These are phyloP conservation scores for Mastigias papua DNA, from an alignment of 30 jellyfish, hydroid and myxozoan species.

Conservation along the genomic window DNA sequence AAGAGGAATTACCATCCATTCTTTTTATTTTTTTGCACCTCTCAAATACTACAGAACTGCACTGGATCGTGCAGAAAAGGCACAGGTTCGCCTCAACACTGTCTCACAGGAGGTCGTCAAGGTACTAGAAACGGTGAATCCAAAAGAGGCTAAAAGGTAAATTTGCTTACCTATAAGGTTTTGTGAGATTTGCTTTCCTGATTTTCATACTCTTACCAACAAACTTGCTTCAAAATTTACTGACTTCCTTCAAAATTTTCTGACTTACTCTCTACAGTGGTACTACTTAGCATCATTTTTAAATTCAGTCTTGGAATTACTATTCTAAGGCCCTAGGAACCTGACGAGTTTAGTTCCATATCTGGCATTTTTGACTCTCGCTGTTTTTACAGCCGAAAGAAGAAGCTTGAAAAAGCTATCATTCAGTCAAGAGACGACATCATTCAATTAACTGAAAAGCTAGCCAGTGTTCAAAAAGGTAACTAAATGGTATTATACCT, in stretches of 20 bases:
- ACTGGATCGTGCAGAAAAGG: conserved; percentile 74
- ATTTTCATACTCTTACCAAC: no score
- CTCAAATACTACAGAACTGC: conserved; percentile 34
- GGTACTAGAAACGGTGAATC: conserved; percentile 65
- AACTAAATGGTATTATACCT: neutral
- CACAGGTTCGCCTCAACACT: conserved; percentile 62
- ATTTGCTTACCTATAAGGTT: neutral
- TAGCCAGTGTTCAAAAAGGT: conserved; percentile 68
- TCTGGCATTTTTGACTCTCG: no score
- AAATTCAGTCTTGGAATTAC: no score
- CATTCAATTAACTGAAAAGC: conserved; percentile 72
- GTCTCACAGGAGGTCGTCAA: conserved; percentile 61
- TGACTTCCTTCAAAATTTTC: no score
- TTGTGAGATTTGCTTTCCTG: no score
- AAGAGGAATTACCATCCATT: no score
- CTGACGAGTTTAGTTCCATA: no score
- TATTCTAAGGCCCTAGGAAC: no score
- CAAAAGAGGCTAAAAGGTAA: conserved; percentile 83
- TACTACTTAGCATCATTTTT: no score
- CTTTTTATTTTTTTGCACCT: neutral
- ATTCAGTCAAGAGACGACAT: conserved; percentile 84
- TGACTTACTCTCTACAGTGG: no score
- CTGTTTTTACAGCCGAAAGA: conserved; percentile 60
- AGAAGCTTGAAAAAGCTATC: conserved; percentile 86
- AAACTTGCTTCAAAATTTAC: no score